Evolutionary conservation across 2,888 invertebrate genomes (phyloP).

Genomic region (Amiota communis): DNA sequence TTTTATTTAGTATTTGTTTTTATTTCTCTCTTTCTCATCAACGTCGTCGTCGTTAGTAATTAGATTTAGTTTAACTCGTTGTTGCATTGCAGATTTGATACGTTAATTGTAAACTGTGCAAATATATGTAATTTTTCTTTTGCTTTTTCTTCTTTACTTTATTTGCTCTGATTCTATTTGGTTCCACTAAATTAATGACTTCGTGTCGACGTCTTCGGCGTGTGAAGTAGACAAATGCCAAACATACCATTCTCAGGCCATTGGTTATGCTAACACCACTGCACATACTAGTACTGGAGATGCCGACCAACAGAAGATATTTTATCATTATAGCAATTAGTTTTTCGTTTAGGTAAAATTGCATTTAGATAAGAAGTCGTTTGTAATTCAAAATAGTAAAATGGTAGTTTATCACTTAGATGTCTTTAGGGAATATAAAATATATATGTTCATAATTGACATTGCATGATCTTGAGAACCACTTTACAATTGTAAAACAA

Average conservation of each 20-base stretch:
- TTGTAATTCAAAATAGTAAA: too few species aligned
- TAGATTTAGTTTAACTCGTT: slow-evolving; percentile 61
- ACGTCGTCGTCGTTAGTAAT: slow-evolving; percentile 49
- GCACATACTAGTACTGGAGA: not conserved
- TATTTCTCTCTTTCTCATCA: not conserved
- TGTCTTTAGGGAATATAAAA: too few species aligned
- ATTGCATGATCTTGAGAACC: too few species aligned
- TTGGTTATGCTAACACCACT: slow-evolving; percentile 55
- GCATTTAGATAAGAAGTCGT: too few species aligned
- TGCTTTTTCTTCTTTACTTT: too few species aligned
- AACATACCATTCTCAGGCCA: slow-evolving; percentile 63
- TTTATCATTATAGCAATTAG: too few species aligned
- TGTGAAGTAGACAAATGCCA: slow-evolving; percentile 63
- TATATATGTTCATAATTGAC: too few species aligned
- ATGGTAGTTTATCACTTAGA: too few species aligned
- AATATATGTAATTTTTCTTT: slow-evolving; percentile 55
- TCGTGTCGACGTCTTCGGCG: slow-evolving; percentile 40
- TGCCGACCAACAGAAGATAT: too few species aligned
- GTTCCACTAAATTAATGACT: slow-evolving; percentile 57
- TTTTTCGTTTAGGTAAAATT: too few species aligned
- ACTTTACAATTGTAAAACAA: too few species aligned
- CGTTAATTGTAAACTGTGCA: slow-evolving; percentile 64
- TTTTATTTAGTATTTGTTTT: slow-evolving; percentile 3
- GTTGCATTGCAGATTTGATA: slow-evolving; percentile 54
- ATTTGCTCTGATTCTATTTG: slow-evolving; percentile 38